Conservation (phyloP, 1,140 invertebrate genomes). For the Heterodera carotae region DNA sequence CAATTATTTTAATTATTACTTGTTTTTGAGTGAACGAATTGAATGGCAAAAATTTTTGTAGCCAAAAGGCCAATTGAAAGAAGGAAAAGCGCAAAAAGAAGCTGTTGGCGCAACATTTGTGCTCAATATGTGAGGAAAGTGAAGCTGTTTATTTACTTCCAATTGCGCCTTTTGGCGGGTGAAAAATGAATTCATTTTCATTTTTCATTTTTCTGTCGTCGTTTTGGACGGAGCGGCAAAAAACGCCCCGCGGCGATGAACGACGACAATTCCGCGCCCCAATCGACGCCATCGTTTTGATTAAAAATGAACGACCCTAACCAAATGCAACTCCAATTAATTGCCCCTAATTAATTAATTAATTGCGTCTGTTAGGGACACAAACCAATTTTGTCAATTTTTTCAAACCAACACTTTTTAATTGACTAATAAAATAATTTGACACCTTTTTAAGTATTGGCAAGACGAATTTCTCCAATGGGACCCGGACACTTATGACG, state of each 20-base stretch:
- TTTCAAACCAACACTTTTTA: no score
- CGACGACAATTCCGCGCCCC: neutral
- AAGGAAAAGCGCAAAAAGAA: neutral
- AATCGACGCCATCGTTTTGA: no score
- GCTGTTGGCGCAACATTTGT: neutral
- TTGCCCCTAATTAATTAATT: neutral
- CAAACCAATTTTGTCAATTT: neutral
- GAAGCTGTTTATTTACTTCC: no score
- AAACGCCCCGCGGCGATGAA: neutral
- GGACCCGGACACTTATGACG: conserved; percentile 67
- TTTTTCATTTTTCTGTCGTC: neutral
- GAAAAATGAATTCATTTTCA: no score
- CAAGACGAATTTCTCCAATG: conserved; percentile 67
- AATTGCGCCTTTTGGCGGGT: no score
- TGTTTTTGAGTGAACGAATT: neutral
- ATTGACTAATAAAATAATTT: no score
- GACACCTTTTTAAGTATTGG: conserved; percentile 66
- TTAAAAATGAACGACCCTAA: no score
- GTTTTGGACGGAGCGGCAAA: neutral
- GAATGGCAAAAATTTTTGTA: neutral
- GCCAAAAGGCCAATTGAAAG: neutral
- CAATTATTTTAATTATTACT: neutral
- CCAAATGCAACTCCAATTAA: neutral
- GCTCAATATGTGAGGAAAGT: no score
- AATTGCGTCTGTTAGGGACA: neutral